Evolutionary conservation across 2,113 vertebrate species (phyloP).

Genomic region (Eulemur macaco): DNA sequence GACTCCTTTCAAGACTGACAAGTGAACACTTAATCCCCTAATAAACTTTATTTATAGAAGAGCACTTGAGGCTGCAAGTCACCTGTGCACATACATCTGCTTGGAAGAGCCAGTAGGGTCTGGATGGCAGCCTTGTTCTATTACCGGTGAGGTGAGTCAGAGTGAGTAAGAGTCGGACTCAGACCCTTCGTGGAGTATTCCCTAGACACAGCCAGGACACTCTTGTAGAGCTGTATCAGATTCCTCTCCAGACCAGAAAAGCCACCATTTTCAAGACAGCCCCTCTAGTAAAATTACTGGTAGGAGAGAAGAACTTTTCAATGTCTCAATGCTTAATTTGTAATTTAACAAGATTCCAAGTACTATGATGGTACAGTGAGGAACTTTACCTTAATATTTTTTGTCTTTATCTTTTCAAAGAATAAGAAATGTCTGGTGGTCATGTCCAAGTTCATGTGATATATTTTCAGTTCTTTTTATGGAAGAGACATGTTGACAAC

Average conservation of each 20-base stretch:
- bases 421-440: not conserved
- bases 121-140: not conserved
- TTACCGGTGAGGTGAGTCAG: not conserved
- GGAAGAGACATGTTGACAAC: not conserved
- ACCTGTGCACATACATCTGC: conserved; percentile 64
- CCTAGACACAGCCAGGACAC: accelerated
- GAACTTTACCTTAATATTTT: not conserved
- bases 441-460: not conserved
- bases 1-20: conserved; percentile 46
- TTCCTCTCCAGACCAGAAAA: not conserved
- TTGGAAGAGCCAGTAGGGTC: not conserved
- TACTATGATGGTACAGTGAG: too few species aligned
- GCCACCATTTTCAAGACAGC: not conserved
- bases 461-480: not conserved
- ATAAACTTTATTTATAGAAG: conserved; percentile 73
- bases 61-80: not conserved
- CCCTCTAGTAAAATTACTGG: not conserved
- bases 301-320: not conserved
- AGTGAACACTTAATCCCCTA: conserved; percentile 66
- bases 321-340: accelerated
- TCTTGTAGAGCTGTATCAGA: not conserved
- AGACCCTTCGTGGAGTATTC: not conserved
- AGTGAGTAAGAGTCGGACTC: not conserved
- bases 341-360: not conserved
- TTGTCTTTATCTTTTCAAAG: not conserved